Evolutionary conservation across 2,113 vertebrate genomes (phyloP), one percentile per base, ranked within the genome.

Genomic region (Oceanites oceanicus): DNA sequence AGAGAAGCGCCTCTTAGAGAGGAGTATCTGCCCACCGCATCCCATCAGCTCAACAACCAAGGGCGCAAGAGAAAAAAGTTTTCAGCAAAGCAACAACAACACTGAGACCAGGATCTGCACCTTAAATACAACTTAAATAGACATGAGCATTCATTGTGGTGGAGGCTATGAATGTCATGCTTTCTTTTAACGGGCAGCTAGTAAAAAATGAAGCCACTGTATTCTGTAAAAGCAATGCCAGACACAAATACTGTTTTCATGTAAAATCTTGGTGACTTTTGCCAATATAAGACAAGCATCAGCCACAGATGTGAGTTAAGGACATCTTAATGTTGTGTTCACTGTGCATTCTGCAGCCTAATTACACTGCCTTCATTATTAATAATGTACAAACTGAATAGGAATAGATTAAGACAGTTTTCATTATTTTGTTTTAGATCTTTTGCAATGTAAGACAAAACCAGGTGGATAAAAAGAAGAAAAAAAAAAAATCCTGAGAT

Each of bases 351-450:
- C 83, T 91, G 79, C 88, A 95, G 91, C 91, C 94, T 94, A 94
- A 97, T 94, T 94, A 96, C 91, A 84, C 89, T 96, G 92, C 65
- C 92, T 89, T 95, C 94, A 52, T 95, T 97, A 96, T 85, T 94
- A 94, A 94, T 94, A 91, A 97, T 1, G 11, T 29, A 71, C 87
- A 90, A 90, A 94, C 40, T 15, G 53, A 74, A 83, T 10, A 80
- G 80, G 85, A 90, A 95, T 65, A 81, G 73, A 94, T 87, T 70
- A 75, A 92, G 97, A 82, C 80, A 92, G 73, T 84, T 95, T 94
- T 90, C 71, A 74, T 90, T 80, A 74, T 91, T 94, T 94, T 84
- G 66, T 53, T 94, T 65, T 42, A 66, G 73, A 62, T 72, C 88
- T 75, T 88, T 75, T 66, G 74, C 30, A 58, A 66, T 38, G 2